Percentiles rank a stretch among this genome's conserved stretches.
phyloP scores from a whole-genome alignment of 1,140 invertebrate species.

The Cecropterus lyciades region DNA sequence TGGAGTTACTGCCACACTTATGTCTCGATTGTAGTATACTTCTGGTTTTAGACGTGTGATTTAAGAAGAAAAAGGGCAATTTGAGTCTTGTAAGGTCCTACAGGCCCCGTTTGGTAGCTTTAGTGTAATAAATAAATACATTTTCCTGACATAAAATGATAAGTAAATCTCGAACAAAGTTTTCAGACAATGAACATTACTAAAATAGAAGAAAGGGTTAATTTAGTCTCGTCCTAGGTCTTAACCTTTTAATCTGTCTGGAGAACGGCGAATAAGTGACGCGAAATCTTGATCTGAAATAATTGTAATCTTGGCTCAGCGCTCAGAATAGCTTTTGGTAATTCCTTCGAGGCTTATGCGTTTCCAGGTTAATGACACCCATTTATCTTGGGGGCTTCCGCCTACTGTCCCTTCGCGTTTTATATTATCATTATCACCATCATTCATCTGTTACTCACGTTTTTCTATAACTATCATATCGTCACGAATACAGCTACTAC shows the following conservation, averaged over 20 bases:
- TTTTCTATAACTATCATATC: too few relatives aligned
- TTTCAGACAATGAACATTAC: neutral
- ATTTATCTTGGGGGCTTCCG: slow-evolving; percentile 22
- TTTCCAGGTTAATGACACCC: slow-evolving; percentile 35
- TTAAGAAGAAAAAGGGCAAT: too few relatives aligned
- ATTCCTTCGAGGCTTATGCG: slow-evolving; percentile 21
- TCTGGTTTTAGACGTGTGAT: too few relatives aligned
- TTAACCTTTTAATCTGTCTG: neutral
- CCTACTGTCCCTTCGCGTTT: slow-evolving; percentile 18
- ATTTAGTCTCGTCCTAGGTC: neutral
- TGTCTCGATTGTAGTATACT: too few relatives aligned
- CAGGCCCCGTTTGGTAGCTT: too few relatives aligned
- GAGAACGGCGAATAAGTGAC: neutral
- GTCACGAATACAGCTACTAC: too few relatives aligned
- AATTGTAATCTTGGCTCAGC: slow-evolving; percentile 26
- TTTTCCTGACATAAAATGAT: too few relatives aligned
- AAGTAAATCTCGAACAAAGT: too few relatives aligned
- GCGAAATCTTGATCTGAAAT: slow-evolving; percentile 28
- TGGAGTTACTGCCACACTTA: too few relatives aligned
- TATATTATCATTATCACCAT: slow-evolving; percentile 10
- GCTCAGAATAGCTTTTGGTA: slow-evolving; percentile 27
- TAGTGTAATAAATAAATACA: too few relatives aligned
- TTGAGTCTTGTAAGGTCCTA: too few relatives aligned
- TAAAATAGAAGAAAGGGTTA: neutral
- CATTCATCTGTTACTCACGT: too few relatives aligned